Base-by-base conservation (phyloP, 1,140 invertebrate species). In the Tetramorium parvispinum region DNA sequence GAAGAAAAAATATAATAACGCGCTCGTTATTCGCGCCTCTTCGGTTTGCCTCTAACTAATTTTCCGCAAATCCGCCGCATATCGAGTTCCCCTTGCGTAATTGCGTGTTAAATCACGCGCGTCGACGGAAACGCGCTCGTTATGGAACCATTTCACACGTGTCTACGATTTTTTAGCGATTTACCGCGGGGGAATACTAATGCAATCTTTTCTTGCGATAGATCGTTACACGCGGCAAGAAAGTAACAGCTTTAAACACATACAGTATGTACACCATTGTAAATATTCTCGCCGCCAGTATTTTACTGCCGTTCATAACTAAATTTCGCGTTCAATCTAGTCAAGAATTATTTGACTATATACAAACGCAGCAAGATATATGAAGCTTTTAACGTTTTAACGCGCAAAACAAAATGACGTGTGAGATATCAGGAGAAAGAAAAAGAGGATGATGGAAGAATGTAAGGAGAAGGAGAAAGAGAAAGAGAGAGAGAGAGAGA, bases 81-180 rank as follows among this genome's bases (percentile, higher is more conserved):
- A 70, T 70, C 61, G 63, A 16, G 37, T 5, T 37, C 4, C 10
- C 10, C 75, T 81, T 70, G 24, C 63, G 65, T 71, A 81, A 81
- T n/a, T 68, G 65, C 49, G 32, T 24, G 78, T 81, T 81, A 71
- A 81, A 70, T 81, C 65, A 81, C 63, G 65, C 65, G 37, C 65
- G 24, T 82, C 78, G 65, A 59, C 78, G 51, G 65, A 71, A 81
- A 57, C 18, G 51, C 66, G 78, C 78, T 70, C 66, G 65, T 82
- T 57, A 82, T 57, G 51, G 65, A 57, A 57, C 65, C n/a, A 70
- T 82, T 71, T 82, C 65, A 71, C 78, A 59, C 65, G 65, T 82
- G 65, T 82, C 43, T 71, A 71, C 37, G 37, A 51, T 70, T 82
- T 82, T 71, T 82, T 82, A 71, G 51, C 21, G 65, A 57, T 57